These are phyloP conservation scores for Nannoperca obscura DNA, from an alignment of 2,797 vertebrate genomes.

Conservation along the genomic window DNA sequence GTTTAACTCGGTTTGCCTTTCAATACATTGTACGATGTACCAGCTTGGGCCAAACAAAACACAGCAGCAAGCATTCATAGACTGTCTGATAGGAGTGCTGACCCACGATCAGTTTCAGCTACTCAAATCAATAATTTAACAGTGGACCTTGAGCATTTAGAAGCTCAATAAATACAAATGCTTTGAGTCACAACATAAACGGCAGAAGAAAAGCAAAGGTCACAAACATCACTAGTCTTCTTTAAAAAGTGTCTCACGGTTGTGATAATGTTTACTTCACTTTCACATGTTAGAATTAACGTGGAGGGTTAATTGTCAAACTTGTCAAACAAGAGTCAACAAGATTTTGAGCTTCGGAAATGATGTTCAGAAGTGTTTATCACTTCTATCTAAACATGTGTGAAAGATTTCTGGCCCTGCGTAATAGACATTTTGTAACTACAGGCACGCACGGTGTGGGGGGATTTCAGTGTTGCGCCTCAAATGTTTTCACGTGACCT, in stretches of 20 bases:
- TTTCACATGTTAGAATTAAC: background rate
- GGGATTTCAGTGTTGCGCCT: background rate
- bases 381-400: background rate
- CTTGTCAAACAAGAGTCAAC: background rate
- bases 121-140: background rate
- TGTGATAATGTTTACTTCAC: background rate
- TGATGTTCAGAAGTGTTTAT: background rate
- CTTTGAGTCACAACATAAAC: background rate
- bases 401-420: background rate
- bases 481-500: background rate
- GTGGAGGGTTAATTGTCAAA: background rate
- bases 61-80: too few species aligned
- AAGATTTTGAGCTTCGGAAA: conserved; percentile 7
- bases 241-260: background rate
- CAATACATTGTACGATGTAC: background rate
- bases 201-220: background rate
- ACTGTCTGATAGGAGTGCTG: background rate
- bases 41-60: background rate
- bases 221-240: background rate
- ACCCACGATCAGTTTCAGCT: background rate
- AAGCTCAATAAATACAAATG: background rate
- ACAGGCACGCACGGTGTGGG: background rate
- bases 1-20: background rate
- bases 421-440: too few species aligned
- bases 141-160: background rate